Evolutionary conservation across 1,140 invertebrate species (phyloP).

Genomic region (Papilio dardanus): DNA sequence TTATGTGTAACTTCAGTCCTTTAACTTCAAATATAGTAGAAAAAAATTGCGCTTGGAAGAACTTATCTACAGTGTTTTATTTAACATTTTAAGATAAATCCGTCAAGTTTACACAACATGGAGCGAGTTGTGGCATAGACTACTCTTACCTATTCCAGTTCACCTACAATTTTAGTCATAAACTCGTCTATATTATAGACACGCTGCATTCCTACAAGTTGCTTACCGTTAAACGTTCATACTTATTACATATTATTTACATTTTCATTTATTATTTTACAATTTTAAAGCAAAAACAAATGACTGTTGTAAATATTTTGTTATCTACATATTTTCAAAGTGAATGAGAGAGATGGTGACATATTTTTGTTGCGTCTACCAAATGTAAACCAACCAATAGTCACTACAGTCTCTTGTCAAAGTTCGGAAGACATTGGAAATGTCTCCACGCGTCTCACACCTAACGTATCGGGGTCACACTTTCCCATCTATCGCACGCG

Average conservation of each 20-base stretch:
- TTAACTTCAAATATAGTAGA: too few relatives aligned
- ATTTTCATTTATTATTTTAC: neutral
- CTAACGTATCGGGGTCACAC: constrained; percentile 19
- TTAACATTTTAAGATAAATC: neutral
- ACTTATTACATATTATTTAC: neutral
- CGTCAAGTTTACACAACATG: neutral
- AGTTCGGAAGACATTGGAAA: neutral
- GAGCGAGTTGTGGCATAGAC: constrained; percentile 2
- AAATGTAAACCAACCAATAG: too few relatives aligned
- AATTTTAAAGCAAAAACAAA: neutral
- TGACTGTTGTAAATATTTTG: too few relatives aligned
- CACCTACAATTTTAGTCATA: constrained; percentile 24
- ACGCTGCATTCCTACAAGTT: neutral
- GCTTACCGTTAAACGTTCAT: neutral
- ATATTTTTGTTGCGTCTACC: too few relatives aligned
- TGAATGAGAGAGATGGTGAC: too few relatives aligned
- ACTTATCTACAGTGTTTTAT: neutral
- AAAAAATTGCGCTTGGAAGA: too few relatives aligned
- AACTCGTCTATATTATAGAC: constrained; percentile 19
- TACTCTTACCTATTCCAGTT: constrained; percentile 7
- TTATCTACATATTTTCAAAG: too few relatives aligned
- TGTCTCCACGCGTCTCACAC: neutral
- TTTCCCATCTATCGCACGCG: constrained; percentile 15
- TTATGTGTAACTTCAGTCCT: too few relatives aligned
- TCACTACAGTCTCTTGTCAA: neutral